Conservation (phyloP, 2,113 vertebrate genomes). For the Takifugu bimaculatus region DNA sequence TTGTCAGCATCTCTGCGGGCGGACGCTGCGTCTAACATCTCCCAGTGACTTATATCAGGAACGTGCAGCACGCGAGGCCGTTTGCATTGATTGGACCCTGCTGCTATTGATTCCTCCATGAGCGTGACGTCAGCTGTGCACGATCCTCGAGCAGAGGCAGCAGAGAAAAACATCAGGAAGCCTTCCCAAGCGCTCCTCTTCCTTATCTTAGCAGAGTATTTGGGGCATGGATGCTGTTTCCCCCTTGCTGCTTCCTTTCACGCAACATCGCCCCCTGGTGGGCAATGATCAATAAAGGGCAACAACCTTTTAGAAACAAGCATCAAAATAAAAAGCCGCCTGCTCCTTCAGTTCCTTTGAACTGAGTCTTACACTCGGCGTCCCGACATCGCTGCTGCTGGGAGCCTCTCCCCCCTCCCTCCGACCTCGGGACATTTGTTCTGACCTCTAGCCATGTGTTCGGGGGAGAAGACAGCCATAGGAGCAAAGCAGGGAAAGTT, state of each 20-base stretch:
- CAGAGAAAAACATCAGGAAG: not conserved
- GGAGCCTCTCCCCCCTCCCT: no score
- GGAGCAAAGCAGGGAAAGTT: constrained; percentile 58
- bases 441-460: constrained; percentile 57
- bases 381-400: no score
- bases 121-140: constrained; percentile 33
- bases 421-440: constrained; percentile 42
- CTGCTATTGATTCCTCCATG: constrained; percentile 32
- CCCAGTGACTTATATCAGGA: no score
- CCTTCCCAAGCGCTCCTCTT: not conserved
- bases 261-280: constrained; percentile 63
- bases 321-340: constrained; percentile 4
- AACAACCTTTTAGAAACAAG: not conserved
- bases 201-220: constrained; percentile 6
- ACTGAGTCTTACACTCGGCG: no score
- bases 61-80: not conserved
- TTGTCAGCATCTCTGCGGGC: constrained; percentile 23
- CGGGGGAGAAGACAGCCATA: constrained; percentile 52
- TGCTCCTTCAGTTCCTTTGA: no score
- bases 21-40: constrained; percentile 10
- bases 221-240: constrained; percentile 5
- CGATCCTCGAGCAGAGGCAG: constrained; percentile 25
- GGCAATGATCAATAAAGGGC: constrained; percentile 13
- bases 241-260: not conserved
- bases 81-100: constrained; percentile 7